Evolutionary conservation across 2,113 vertebrate species (phyloP).

Genomic region (Peucedramus taeniatus): DNA sequence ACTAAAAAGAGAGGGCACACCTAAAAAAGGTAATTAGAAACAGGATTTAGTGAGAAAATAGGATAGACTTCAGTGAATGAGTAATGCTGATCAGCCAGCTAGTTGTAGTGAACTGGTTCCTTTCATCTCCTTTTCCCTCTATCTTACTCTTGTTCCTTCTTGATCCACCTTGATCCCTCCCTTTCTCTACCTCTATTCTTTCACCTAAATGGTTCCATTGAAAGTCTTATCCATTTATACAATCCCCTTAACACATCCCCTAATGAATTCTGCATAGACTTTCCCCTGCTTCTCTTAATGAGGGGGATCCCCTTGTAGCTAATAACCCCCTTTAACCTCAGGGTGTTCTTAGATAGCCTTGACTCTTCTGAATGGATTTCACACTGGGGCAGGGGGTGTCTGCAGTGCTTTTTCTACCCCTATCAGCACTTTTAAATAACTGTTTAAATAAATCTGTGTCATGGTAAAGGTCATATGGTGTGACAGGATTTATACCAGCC

Average conservation of each 20-base stretch:
- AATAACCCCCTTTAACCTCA: neutral
- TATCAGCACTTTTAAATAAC: neutral
- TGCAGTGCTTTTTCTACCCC: neutral
- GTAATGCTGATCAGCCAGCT: neutral
- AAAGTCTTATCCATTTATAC: neutral
- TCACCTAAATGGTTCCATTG: neutral
- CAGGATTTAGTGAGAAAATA: neutral
- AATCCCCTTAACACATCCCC: neutral
- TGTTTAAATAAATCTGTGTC: neutral
- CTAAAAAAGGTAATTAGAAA: neutral
- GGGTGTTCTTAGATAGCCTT: neutral
- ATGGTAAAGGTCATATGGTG: neutral
- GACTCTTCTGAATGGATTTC: neutral
- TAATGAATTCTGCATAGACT: neutral
- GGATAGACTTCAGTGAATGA: neutral
- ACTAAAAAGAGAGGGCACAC: neutral
- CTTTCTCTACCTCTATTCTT: neutral
- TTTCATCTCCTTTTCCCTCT: neutral
- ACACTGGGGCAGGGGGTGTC: neutral
- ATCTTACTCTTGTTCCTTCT: neutral
- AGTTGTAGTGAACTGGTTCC: neutral
- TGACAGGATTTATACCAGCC: neutral
- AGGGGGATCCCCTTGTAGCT: rapidly evolving
- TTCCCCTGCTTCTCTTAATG: neutral
- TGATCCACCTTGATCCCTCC: neutral